These are phyloP conservation scores for Trachymyrmex septentrionalis DNA, from an alignment of 1,140 invertebrate genomes.

Conservation along the genomic window DNA sequence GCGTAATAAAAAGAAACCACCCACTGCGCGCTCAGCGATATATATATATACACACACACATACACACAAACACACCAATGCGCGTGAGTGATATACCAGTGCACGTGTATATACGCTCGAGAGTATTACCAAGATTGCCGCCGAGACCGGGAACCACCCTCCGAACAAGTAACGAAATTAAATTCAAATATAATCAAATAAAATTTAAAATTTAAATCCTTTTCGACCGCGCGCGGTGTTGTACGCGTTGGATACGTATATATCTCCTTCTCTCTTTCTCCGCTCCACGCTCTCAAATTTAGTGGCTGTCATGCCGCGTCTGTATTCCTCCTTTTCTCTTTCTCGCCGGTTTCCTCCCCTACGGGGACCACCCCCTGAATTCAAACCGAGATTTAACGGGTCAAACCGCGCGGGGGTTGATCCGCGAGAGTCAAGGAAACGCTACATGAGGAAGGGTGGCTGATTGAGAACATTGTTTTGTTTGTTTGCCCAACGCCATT, in stretches of 20 bases:
- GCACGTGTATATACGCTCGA: slow-evolving; percentile 3
- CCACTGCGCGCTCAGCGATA: slow-evolving; percentile 56
- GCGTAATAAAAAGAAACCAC: slow-evolving; percentile 73
- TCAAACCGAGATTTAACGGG: slow-evolving; percentile 83
- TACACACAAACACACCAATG: neutral
- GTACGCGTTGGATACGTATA: slow-evolving; percentile 38
- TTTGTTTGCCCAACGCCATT: slow-evolving; percentile 77
- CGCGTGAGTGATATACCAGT: slow-evolving; percentile 32
- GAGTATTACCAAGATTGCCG: slow-evolving; percentile 51
- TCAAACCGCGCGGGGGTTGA: slow-evolving; percentile 77
- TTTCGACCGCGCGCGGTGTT: slow-evolving; percentile 50
- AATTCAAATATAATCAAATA: slow-evolving; percentile 88
- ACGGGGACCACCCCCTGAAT: slow-evolving; percentile 77
- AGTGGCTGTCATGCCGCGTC: slow-evolving; percentile 49
- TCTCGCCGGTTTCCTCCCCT: slow-evolving; percentile 42
- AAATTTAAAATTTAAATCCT: slow-evolving; percentile 87
- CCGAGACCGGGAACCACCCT: slow-evolving; percentile 57
- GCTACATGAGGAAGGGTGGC: slow-evolving; percentile 75
- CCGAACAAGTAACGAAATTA: slow-evolving; percentile 83
- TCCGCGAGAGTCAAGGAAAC: slow-evolving; percentile 77
- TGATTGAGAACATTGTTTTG: slow-evolving; percentile 86
- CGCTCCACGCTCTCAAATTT: slow-evolving; percentile 62
- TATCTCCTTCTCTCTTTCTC: slow-evolving; percentile 3
- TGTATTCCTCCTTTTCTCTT: slow-evolving; percentile 62
- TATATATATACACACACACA: too few species aligned